Evolutionary conservation across 1,140 invertebrate genomes (phyloP), one percentile per base, ranked within the genome.

Genomic region (Bombus fervidus): DNA sequence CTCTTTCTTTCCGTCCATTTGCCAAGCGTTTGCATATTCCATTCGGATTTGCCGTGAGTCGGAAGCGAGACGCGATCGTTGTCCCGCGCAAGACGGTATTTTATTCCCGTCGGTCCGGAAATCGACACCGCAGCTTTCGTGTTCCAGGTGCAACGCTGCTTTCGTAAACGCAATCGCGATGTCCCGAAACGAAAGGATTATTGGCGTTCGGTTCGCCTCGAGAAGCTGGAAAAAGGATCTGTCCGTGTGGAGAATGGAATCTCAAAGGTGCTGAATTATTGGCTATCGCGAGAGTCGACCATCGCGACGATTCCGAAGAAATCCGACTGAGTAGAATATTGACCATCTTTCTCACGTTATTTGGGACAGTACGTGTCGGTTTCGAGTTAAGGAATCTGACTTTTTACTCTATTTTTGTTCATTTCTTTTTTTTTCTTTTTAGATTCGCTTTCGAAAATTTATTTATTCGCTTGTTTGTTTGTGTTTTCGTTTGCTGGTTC

Each of bases 11-110:
- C 34, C 62, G 59, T 75, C 62, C 81, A 83, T 83, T 83, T 83
- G 43, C 62, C 73, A 22, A 10, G 10, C 81, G 59, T 83, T 83
- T 76, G 81, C 81, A 77, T 83, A 83, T 83, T 83, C 81, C 25
- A 83, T 76, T 64, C 62, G 59, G 53, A 66, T 83, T 47, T 34
- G 12, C 28, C 34, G 22, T 18, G 0, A 34, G 37, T 34, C 34
- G 69, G 43, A 62, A 74, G 39, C 15, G 53, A 59, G 22, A 22
- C 68, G 41, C 15, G 25, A 43, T 74, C 69, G n/a, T 66, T 28
- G 53, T 64, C 22, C n/a, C 68, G n/a, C n/a, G 73, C 72, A n/a
- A 10, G 15, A 34, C 34, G 69, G 69, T 62, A 66, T 73, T 64
- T 62, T 68, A 62, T 83, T 57, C 39, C 59, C 62, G 25, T 34